Evolutionary conservation across 2,888 invertebrate species (phyloP).

Genomic region (Choristoneura rosaceana): DNA sequence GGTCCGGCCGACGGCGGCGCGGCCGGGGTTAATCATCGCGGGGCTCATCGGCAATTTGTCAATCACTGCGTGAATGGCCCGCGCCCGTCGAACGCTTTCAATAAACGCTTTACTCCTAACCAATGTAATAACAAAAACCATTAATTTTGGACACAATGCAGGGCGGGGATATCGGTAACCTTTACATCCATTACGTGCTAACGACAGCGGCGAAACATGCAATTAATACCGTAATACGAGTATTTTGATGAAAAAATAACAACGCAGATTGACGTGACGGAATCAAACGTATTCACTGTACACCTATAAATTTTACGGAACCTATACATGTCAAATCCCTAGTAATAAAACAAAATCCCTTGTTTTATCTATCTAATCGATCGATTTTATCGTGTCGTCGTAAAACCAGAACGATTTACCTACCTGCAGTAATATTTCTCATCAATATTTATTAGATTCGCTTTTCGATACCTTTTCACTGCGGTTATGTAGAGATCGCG

Average conservation of each 20-base stretch:
- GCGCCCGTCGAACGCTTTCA: slow-evolving; percentile 62
- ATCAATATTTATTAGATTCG: slow-evolving; percentile 34
- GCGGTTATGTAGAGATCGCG: too few species aligned
- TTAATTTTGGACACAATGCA: slow-evolving; percentile 62
- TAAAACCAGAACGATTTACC: slow-evolving; percentile 37
- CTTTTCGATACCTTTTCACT: slow-evolving; percentile 10
- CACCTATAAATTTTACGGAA: neutral
- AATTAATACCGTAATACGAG: slow-evolving; percentile 31
- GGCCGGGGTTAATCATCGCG: slow-evolving; percentile 63
- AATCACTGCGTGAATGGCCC: slow-evolving; percentile 72
- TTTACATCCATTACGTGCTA: slow-evolving; percentile 34
- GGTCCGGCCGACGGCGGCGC: slow-evolving; percentile 35
- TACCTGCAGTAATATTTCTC: slow-evolving; percentile 33
- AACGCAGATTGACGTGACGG: neutral
- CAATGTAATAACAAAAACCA: slow-evolving; percentile 46
- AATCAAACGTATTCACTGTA: neutral
- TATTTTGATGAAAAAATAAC: slow-evolving; percentile 12
- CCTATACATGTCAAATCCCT: slow-evolving; percentile 8
- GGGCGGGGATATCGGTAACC: slow-evolving; percentile 33
- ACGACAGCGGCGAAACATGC: slow-evolving; percentile 27
- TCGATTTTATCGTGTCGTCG: slow-evolving; percentile 31
- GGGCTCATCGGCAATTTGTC: slow-evolving; percentile 78
- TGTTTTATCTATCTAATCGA: slow-evolving; percentile 36
- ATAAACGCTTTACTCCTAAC: slow-evolving; percentile 55
- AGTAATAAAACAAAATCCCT: slow-evolving; percentile 28